These are phyloP conservation scores for Aspidapion aeneum DNA, from an alignment of 2,888 invertebrate genomes.

Conservation along the genomic window DNA sequence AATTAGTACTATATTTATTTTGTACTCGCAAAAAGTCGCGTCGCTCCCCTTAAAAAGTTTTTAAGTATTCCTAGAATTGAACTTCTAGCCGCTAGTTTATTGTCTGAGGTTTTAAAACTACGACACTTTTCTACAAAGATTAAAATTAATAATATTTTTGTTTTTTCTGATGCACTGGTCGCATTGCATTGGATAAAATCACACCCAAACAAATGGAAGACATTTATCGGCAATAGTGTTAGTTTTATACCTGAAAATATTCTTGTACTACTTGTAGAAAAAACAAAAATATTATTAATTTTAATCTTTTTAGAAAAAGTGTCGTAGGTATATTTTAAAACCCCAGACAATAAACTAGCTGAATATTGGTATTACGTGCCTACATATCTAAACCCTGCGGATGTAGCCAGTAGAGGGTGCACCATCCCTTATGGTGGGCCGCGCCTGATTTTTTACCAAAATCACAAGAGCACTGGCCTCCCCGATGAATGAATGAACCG, in stretches of 20 bases:
- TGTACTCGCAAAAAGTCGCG: neutral
- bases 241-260: constrained; percentile 10
- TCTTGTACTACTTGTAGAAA: no score
- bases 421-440: constrained; percentile 5
- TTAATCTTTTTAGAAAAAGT: no score
- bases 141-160: constrained; percentile 21
- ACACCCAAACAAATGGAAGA: no score
- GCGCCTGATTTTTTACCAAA: constrained; percentile 5
- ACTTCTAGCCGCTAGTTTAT: no score
- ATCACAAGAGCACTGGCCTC: neutral
- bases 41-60: neutral
- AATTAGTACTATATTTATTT: neutral
- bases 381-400: constrained; percentile 1
- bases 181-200: constrained; percentile 10
- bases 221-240: constrained; percentile 15
- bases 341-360: no score
- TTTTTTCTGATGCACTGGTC: constrained; percentile 12
- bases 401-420: neutral
- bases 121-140: constrained; percentile 15
- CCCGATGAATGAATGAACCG: no score
- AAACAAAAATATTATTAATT: no score
- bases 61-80: constrained; percentile 3
- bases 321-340: no score
- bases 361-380: constrained; percentile 6
- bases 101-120: neutral